Percentiles rank a stretch among this genome's conserved stretches.
These are phyloP conservation scores for Aphelenchoides besseyi DNA, from an alignment of 1,140 invertebrate species.

Conservation along the genomic window DNA sequence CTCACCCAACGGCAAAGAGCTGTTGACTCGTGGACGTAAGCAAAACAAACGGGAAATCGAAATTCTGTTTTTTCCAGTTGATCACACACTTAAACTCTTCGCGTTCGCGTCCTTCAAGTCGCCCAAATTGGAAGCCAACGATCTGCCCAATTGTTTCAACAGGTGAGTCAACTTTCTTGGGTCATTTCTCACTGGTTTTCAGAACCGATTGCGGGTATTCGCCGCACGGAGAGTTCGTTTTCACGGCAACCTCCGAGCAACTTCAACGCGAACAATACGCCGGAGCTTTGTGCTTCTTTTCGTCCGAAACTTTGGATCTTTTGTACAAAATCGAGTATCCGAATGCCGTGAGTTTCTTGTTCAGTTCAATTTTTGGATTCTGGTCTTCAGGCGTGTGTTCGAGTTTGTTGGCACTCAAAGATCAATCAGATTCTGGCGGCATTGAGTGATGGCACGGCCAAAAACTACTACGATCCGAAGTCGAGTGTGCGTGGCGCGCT, in stretches of 20 bases:
- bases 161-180: neutral
- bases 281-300: constrained; percentile 79
- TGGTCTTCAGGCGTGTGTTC: constrained; percentile 71
- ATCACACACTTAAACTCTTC: neutral
- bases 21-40: constrained; percentile 76
- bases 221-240: constrained; percentile 82
- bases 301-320: constrained; percentile 73
- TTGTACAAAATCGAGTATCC: constrained; percentile 72
- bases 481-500: constrained; percentile 83
- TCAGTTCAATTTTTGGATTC: neutral
- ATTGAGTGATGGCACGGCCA: constrained; percentile 82
- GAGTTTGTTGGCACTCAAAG: constrained; percentile 89
- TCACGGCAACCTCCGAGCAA: constrained; percentile 78
- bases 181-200: constrained; percentile 32
- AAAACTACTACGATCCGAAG: constrained; percentile 83
- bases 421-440: constrained; percentile 92
- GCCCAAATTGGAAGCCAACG: neutral
- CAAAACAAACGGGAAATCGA: neutral
- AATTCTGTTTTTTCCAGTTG: neutral
- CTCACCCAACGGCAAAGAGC: constrained; percentile 77
- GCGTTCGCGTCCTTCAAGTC: neutral
- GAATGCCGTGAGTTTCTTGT: constrained; percentile 67
- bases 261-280: constrained; percentile 69
- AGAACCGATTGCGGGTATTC: constrained; percentile 90
- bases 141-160: neutral